Evolutionary conservation across 2,888 invertebrate species (phyloP), one percentile per base, ranked within the genome.

Genomic region (Drosophila silvestris): DNA sequence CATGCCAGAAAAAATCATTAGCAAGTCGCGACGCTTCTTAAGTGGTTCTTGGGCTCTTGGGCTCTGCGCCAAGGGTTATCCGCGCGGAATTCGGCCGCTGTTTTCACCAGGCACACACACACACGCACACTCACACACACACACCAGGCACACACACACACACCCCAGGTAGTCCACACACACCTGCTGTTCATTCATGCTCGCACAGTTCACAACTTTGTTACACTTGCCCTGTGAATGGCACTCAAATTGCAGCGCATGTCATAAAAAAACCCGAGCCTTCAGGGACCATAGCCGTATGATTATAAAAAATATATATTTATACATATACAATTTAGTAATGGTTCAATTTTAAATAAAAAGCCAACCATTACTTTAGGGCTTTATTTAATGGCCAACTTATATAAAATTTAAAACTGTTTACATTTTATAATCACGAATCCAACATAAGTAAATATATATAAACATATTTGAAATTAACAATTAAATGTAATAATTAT

Each of bases 1-100:
- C 35, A 37, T 57, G 33, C 26, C 68, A 64, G 61, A 62, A 60
- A 75, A 77, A 80, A 77, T 89, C 85, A 86, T 86, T 89, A 86
- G 81, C 82, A 74, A 80, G 85, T 89, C 85, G 90, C 89, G 85
- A 89, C 85, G 71, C 64, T 57, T 60, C 61, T 79, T 87, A 87
- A 86, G 89, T 89, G 85, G 63, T 80, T 81, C 61, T 51, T 30
- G 64, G 32, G 60, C 33, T 81, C 54, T 51, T 28, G 54, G 14
- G 64, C 30, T 60, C 60, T 59, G 67, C 53, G 62, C n/a, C 47
- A 58, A 70, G 70, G 72, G 65, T 65, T 64, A 63, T 32, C 53
- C 32, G 26, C 61, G 39, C 47, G 64, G 50, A 54, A 39, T 56
- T 59, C 59, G 65, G 70, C n/a, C 66, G 61, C 72, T 58, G 67